Conservation (phyloP, 1,140 invertebrate genomes). For the Agrilus planipennis region DNA sequence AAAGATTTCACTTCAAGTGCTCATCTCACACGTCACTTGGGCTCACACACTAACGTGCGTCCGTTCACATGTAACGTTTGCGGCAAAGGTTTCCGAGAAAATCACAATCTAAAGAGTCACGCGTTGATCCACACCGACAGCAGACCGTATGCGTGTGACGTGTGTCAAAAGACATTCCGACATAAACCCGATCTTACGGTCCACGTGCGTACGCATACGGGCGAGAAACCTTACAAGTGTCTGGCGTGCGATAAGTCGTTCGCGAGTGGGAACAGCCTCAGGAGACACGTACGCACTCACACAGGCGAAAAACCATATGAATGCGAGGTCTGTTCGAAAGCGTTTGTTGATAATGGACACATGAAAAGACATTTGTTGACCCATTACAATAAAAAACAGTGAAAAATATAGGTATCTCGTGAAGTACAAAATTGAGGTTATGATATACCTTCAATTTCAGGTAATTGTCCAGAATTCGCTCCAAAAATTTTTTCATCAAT, state of each 20-base stretch:
- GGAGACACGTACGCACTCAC: not conserved
- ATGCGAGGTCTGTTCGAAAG: slow-evolving; percentile 42
- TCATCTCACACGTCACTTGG: slow-evolving; percentile 51
- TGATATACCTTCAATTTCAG: no score
- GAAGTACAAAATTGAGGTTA: no score
- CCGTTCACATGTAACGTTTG: slow-evolving; percentile 56
- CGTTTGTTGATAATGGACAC: slow-evolving; percentile 14
- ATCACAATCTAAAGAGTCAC: slow-evolving; percentile 46
- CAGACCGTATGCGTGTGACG: slow-evolving; percentile 47
- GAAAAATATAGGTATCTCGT: no score
- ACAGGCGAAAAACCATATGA: slow-evolving; percentile 50
- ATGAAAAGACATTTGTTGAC: not conserved
- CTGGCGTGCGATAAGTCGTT: slow-evolving; percentile 1
- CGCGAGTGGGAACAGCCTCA: not conserved
- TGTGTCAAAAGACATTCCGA: slow-evolving; percentile 62
- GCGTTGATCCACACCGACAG: slow-evolving; percentile 48
- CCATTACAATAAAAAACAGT: no score
- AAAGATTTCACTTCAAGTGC: slow-evolving; percentile 59
- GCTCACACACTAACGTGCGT: slow-evolving; percentile 57
- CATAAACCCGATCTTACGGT: slow-evolving; percentile 64
- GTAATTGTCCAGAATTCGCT: no score
- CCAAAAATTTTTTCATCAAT: no score
- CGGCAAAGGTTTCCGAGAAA: slow-evolving; percentile 49
- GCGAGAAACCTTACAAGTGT: slow-evolving; percentile 21
- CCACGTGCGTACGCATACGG: slow-evolving; percentile 62